Conservation (phyloP, 2,888 invertebrate genomes). For the Machimus rusticus region DNA sequence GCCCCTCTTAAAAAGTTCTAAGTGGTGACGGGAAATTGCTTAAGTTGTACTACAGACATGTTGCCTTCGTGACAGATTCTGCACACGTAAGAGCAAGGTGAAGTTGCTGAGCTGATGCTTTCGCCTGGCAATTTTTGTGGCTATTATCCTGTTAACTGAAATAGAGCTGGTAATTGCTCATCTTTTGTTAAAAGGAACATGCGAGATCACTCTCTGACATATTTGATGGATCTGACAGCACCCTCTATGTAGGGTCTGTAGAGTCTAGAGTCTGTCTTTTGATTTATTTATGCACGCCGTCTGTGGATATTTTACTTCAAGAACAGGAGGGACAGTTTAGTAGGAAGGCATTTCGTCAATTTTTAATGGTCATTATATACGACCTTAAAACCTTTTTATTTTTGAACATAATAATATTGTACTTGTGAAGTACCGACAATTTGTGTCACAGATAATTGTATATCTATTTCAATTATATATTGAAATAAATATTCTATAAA, state of each 20-base stretch:
- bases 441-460: too few relatives aligned
- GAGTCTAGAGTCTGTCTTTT: not conserved
- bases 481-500: too few relatives aligned
- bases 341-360: not conserved
- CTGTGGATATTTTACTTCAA: not conserved
- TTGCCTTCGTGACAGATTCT: not conserved
- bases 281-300: not conserved
- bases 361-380: too few relatives aligned
- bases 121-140: not conserved
- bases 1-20: not conserved
- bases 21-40: not conserved
- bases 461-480: too few relatives aligned
- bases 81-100: not conserved
- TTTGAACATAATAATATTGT: not conserved
- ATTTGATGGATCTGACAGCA: not conserved
- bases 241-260: not conserved
- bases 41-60: not conserved
- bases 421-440: not conserved
- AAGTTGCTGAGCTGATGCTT: not conserved
- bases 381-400: not conserved
- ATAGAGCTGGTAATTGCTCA: not conserved
- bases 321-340: not conserved
- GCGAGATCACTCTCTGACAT: not conserved
- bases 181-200: not conserved
- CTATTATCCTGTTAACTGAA: not conserved